Evolutionary conservation across 2,888 invertebrate species (phyloP).

Genomic region (Eupithecia exiguata): DNA sequence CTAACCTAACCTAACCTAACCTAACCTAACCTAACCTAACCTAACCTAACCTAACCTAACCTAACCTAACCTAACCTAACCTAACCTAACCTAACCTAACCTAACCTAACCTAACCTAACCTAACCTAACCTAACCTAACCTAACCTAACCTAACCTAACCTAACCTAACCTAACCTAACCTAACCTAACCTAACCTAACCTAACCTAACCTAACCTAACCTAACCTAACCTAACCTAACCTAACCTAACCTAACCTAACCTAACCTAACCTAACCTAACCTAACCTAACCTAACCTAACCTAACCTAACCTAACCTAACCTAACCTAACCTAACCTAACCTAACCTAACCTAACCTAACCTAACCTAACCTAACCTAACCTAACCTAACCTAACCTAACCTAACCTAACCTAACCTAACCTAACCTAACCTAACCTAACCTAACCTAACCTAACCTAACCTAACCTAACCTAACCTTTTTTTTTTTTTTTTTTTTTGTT

Average conservation of each 20-base stretch:
- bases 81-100: too few species aligned
- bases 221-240: not conserved
- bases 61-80: too few species aligned
- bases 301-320: not conserved
- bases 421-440: too few species aligned
- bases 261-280: too few species aligned
- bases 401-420: too few species aligned
- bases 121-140: slow-evolving; percentile 11
- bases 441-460: too few species aligned
- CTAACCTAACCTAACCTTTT: not conserved
- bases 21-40: too few species aligned
- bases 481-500: not conserved
- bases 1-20: too few species aligned
- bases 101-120: slow-evolving; percentile 5
- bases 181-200: not conserved
- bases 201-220: not conserved
- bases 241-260: not conserved
- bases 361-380: too few species aligned
- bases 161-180: slow-evolving; percentile 11
- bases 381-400: too few species aligned
- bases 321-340: not conserved
- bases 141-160: slow-evolving; percentile 18
- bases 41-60: too few species aligned
- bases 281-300: not conserved
- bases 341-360: too few species aligned